Evolutionary conservation across 2,888 invertebrate species (phyloP), one percentile per base, ranked within the genome.

Genomic region (Andricus curvator): DNA sequence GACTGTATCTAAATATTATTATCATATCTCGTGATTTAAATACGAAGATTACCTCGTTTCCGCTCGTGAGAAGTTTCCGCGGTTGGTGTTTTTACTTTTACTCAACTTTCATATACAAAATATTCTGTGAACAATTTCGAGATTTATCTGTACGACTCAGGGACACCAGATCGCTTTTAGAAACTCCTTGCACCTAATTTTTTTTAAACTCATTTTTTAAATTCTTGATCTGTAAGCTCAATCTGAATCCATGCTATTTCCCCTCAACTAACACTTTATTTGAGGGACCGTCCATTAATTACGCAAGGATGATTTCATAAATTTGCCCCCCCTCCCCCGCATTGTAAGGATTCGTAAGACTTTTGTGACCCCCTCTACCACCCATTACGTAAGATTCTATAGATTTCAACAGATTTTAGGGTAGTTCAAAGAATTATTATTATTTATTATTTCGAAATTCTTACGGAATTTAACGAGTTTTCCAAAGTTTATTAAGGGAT

Each of bases 161-260:
- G 4, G 60, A 56, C 56, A 74, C 41, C 62, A 64, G 37, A 77
- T 64, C 64, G 64, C 41, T 44, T 62, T 62, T 66, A 84, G 83
- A 85, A 82, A 65, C 81, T 83, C 79, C 81, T 86, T 85, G 83
- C 82, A 77, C 29, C 82, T 84, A 83, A 74, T 84, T 76, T 64
- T 83, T 83, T 78, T 64, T 79, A 44, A n/a, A 44, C 8, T 41
- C 41, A 8, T 80, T 82, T 83, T 77, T 64, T 80, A 77, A 85
- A 82, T 65, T 66, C 79, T 80, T 70, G 67, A 25, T 33, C 80
- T 87, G 84, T 82, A 88, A 88, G 88, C 88, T 88, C 84, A 88
- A 84, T 84, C 83, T 83, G 81, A 70, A 44, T 70, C 33, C 11
- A 37, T 37, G 37, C 37, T 37, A 20, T 22, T 33, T 68, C 68